Evolutionary conservation across 2,113 vertebrate genomes (phyloP).

Genomic region (Apodemus sylvaticus): DNA sequence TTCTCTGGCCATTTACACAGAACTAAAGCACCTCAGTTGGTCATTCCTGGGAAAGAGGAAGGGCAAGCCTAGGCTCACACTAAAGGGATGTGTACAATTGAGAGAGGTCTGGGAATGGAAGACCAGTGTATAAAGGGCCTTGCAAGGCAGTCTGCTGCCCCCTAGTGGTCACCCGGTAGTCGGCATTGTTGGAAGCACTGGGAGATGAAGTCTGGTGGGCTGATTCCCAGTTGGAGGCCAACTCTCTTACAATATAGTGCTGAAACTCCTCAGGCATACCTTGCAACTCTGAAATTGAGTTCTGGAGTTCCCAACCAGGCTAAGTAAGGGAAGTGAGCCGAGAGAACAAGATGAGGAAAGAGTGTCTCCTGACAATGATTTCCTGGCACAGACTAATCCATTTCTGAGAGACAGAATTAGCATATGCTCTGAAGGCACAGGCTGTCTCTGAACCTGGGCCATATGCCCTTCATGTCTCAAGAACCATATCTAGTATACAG

Average conservation of each 20-base stretch:
- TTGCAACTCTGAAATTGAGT: not conserved
- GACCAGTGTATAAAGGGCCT: not conserved
- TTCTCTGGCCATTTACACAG: slow-evolving; percentile 4
- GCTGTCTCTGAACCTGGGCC: not conserved
- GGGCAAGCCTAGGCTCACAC: not conserved
- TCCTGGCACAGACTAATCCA: not conserved
- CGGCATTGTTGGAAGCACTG: not conserved
- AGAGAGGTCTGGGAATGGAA: not conserved
- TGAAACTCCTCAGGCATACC: not conserved
- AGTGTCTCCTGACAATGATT: not conserved
- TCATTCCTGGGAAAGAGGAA: not conserved
- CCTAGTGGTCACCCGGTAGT: not conserved
- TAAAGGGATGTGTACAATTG: not conserved
- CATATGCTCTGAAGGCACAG: not conserved
- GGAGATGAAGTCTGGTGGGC: not conserved
- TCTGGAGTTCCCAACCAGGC: not conserved
- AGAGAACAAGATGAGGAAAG: not conserved
- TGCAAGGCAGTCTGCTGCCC: slow-evolving; percentile 23
- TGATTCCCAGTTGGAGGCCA: not conserved
- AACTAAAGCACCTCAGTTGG: slow-evolving; percentile 2
- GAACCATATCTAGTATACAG: not conserved
- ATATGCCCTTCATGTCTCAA: not conserved
- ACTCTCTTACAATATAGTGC: not conserved
- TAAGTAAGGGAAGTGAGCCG: slow-evolving; percentile 43
- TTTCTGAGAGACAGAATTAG: slow-evolving; percentile 22